Percentiles rank a stretch among this genome's conserved stretches.
phyloP scores from a whole-genome alignment of 2,113 vertebrate genomes.

The Ranitomeya variabilis region DNA sequence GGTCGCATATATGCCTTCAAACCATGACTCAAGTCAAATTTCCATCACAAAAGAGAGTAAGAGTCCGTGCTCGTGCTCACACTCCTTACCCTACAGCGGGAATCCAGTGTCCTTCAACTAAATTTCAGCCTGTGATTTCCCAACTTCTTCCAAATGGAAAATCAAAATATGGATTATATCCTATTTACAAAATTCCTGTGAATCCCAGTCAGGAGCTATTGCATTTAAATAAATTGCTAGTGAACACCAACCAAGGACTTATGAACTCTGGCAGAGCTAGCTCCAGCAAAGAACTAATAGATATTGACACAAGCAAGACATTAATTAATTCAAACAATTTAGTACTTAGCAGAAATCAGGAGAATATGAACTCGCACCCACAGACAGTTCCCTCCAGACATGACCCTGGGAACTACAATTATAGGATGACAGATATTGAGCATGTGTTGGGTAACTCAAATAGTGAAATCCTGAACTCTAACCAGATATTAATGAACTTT shows the following conservation, averaged over 20 bases:
- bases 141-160: neutral
- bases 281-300: neutral
- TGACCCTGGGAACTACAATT: neutral
- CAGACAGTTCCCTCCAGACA: neutral
- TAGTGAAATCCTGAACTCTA: neutral
- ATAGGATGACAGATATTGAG: neutral
- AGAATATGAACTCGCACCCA: neutral
- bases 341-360: neutral
- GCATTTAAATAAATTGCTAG: neutral
- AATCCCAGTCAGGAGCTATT: neutral
- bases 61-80: slow-evolving; percentile 25
- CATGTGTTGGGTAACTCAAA: neutral
- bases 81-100: slow-evolving; percentile 9
- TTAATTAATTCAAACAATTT: neutral
- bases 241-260: neutral
- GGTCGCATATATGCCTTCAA: slow-evolving; percentile 39
- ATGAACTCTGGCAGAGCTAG: neutral
- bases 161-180: neutral
- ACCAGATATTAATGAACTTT: slow-evolving; percentile 12
- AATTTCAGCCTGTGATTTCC: neutral
- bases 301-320: neutral
- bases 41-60: slow-evolving; percentile 38
- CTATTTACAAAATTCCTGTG: neutral
- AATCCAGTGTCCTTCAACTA: neutral
- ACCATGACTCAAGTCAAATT: slow-evolving; percentile 49